Conservation (phyloP, 1,140 invertebrate species). For the Drosophila aff. region DNA sequence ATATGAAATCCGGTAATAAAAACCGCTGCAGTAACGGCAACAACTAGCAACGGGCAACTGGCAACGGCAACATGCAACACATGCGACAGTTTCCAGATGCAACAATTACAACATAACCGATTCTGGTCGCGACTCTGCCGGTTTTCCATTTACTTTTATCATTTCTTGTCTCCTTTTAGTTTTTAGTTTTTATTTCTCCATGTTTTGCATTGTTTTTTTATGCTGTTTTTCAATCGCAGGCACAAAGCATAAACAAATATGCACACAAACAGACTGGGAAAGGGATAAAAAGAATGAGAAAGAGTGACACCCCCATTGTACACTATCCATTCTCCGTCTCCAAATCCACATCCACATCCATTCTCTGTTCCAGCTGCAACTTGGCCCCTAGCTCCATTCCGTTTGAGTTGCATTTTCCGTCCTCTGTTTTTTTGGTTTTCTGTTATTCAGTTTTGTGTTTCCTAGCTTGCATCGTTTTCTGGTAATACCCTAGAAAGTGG, state of each 20-base stretch:
- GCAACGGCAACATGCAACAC: slow-evolving; percentile 38
- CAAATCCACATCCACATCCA: slow-evolving; percentile 22
- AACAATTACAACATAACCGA: slow-evolving; percentile 76
- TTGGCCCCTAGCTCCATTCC: slow-evolving; percentile 16
- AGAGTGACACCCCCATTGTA: slow-evolving; percentile 18
- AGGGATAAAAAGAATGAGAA: not conserved
- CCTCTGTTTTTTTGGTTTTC: slow-evolving; percentile 7
- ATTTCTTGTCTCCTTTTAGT: slow-evolving; percentile 5
- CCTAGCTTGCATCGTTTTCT: not conserved
- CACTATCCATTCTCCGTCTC: slow-evolving; percentile 22
- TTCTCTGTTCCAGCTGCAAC: slow-evolving; percentile 39
- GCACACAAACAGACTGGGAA: not conserved
- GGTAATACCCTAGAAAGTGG: slow-evolving; percentile 19
- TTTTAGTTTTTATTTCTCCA: slow-evolving; percentile 2
- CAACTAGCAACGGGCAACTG: slow-evolving; percentile 1
- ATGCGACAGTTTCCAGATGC: slow-evolving; percentile 57
- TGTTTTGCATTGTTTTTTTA: not conserved
- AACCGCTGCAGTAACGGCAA: slow-evolving; percentile 30
- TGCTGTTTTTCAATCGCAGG: slow-evolving; percentile 23
- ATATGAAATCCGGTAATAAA: slow-evolving; percentile 39
- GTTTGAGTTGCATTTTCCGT: slow-evolving; percentile 8
- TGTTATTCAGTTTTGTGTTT: not conserved
- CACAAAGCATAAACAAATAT: slow-evolving; percentile 45
- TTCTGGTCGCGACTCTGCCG: slow-evolving; percentile 62
- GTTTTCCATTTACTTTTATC: slow-evolving; percentile 8